A percentile compares a stretch with the other conserved stretches of the same genome.
Evolutionary conservation across 2,888 invertebrate genomes (phyloP).

Genomic region (Sarcophaga rosellei): DNA sequence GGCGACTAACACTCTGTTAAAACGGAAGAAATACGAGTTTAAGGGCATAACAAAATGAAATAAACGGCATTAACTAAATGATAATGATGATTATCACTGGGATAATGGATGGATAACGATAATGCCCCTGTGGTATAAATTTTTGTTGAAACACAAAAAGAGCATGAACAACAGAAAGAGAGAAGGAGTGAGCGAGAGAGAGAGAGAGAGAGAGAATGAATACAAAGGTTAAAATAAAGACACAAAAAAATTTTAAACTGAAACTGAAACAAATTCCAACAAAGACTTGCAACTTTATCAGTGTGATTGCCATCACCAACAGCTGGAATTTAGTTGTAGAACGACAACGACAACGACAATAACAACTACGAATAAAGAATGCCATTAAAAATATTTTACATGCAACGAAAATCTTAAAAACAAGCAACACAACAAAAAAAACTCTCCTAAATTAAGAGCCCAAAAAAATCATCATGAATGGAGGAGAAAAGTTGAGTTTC

Average conservation of each 20-base stretch:
- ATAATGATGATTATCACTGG: slow-evolving; percentile 54
- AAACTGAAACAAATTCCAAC: not conserved
- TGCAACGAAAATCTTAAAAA: not conserved
- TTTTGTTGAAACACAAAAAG: not conserved
- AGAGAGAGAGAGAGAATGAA: not conserved
- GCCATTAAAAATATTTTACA: not conserved
- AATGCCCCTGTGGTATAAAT: slow-evolving; percentile 37
- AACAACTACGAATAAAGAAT: not conserved
- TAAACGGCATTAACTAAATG: slow-evolving; percentile 18
- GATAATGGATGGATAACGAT: slow-evolving; percentile 40
- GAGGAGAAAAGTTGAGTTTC: not conserved
- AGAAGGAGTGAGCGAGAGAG: not conserved
- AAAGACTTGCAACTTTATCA: not conserved
- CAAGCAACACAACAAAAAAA: not conserved
- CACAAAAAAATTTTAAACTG: not conserved
- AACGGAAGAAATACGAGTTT: not conserved
- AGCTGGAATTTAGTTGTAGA: not conserved
- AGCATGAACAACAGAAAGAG: not conserved
- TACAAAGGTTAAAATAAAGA: not conserved
- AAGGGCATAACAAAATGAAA: not conserved
- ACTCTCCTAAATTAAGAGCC: not conserved
- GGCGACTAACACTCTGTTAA: slow-evolving; percentile 22
- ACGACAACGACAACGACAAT: not conserved
- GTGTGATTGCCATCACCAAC: not conserved
- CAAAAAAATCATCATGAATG: not conserved